Conservation (phyloP, 2,113 vertebrate genomes). For the Cariama cristata region DNA sequence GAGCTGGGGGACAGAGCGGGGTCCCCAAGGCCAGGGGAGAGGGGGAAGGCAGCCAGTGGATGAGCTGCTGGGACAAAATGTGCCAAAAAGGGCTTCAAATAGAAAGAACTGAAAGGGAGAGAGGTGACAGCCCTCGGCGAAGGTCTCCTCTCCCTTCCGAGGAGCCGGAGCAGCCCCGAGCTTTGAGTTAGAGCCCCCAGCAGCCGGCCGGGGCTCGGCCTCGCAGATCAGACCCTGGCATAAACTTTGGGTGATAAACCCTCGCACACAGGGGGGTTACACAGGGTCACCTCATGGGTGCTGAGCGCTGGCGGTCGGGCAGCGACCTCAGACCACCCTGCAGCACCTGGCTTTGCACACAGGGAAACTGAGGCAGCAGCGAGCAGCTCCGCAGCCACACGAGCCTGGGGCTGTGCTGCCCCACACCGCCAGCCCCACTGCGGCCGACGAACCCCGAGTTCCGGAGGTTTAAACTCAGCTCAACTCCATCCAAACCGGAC, state of each 20-base stretch:
- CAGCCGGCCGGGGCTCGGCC: not conserved
- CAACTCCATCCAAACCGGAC: not conserved
- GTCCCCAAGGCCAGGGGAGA: fast-evolving
- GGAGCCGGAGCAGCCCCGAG: not conserved
- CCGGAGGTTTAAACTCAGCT: not conserved
- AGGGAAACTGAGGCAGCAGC: not conserved
- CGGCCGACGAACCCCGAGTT: fast-evolving
- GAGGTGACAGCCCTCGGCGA: not conserved
- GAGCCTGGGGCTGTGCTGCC: not conserved
- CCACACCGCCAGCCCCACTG: not conserved
- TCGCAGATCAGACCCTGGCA: fast-evolving
- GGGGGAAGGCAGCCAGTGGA: fast-evolving
- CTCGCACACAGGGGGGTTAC: fast-evolving
- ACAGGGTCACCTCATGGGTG: not conserved
- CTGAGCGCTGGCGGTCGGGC: not conserved
- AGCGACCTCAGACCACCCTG: not conserved
- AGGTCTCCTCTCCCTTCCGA: not conserved
- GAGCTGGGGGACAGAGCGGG: not conserved
- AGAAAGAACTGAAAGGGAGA: not conserved
- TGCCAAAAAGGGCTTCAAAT: not conserved
- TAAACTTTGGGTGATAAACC: not conserved
- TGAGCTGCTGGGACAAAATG: not conserved
- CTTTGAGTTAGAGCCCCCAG: not conserved
- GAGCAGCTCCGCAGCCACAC: not conserved
- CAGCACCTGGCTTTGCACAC: not conserved